Evolutionary conservation across 53 echinoderm and acorn worm species (phyloP), one percentile per base, ranked within the genome.

Genomic region (Luidia sarsii): DNA sequence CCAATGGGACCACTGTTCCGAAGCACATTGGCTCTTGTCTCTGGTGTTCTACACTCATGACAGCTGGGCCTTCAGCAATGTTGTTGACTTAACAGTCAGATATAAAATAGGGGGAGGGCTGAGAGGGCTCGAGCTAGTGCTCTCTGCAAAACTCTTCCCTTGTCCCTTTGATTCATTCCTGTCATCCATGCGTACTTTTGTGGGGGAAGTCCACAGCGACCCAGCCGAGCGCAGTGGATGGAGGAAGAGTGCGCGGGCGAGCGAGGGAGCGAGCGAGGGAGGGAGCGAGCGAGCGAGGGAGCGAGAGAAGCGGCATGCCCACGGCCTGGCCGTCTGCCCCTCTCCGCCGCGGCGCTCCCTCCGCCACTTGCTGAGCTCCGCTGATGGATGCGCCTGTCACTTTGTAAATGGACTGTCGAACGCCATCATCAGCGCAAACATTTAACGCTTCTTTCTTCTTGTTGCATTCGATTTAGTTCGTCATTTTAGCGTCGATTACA

Each of bases 371-470:
- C 77, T 77, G 77, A 77, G 61, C 60, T 61, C 46, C 46, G 62
- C 77, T 77, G 77, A 77, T 77, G 60, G 77, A 77, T 77, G 77
- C 27, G 60, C 29, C 77, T 77, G 77, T 77, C 77, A 77, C 45
- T 43, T 57, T 55, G 77, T 61, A 77, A 77, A 77, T 77, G 77
- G 77, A 77, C 77, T 77, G 77, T 77, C 77, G 28, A 59, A 61
- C 77, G 59, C 77, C 77, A 33, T 77, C 77, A 77, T 77, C 77
- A 77, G 59, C 43, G 77, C 77, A 77, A 77, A 77, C 77, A 77
- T 77, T 77, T 61, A 77, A 77, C 61, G 77, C 77, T 77, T 77
- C 77, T 77, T 77, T 77, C 60, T 61, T 77, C 77, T 77, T 77
- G 77, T 77, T 77, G 77, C 77, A 60, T 77, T 77, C 61, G 77